Base-by-base conservation (phyloP, 2,888 invertebrate genomes). In the Cephonodes hylas region DNA sequence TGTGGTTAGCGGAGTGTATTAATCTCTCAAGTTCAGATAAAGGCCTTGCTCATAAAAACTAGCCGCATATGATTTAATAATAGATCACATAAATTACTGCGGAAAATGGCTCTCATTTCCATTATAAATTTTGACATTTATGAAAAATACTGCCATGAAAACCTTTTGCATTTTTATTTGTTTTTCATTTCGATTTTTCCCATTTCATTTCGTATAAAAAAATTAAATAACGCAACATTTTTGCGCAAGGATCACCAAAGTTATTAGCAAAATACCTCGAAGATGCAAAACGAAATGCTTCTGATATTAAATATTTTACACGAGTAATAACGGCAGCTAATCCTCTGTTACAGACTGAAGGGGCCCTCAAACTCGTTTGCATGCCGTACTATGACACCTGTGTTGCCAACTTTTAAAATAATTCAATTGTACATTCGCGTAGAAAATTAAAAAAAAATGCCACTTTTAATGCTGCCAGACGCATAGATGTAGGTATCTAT, bases 381-480 rank as follows among this genome's bases (percentile, higher is more conserved):
- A 76, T 77, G 73, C 72, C 64, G 70, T 70, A 64, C 74, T 74
- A 73, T 70, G 69, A 73, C 69, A 69, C 66, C 66, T 66, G 59
- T 60, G 65, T 64, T 67, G 65, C 48, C 25, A 65, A 66, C 70
- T 71, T 68, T 72, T 63, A 69, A 71, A 71, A 69, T 66, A 68
- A 62, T 66, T 61, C n/a, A n/a, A 62, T 64, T 42, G 67, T 67
- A 63, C 62, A 61, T 57, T 61, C 61, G 58, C 23, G 59, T 27
- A n/a, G 20, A 63, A 53, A 69, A 18, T 15, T 2, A n/a, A n/a
- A n/a, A n/a, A n/a, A n/a, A n/a, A n/a, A n/a, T n/a, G n/a, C n/a
- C n/a, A n/a, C n/a, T n/a, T n/a, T n/a, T n/a, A n/a, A n/a, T n/a
- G n/a, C n/a, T n/a, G n/a, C n/a, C n/a, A n/a, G n/a, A n/a, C n/a